These are phyloP conservation scores for Prunella strophiata DNA, from an alignment of 2,797 vertebrate genomes.

Conservation along the genomic window DNA sequence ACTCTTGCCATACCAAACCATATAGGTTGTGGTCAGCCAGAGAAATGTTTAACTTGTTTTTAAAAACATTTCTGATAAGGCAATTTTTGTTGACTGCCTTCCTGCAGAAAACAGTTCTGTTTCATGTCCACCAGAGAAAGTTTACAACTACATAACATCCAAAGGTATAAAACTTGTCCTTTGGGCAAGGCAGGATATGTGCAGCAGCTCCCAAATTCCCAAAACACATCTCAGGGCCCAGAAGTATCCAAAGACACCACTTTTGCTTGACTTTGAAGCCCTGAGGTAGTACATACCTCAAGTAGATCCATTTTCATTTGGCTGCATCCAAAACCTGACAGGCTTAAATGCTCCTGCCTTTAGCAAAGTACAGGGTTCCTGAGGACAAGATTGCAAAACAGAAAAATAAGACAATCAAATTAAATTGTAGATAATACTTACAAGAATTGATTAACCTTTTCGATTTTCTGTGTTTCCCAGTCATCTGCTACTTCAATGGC, in stretches of 20 bases:
- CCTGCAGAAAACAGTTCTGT: not conserved
- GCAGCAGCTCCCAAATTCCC: not conserved
- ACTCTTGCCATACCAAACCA: not conserved
- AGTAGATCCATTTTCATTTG: not conserved
- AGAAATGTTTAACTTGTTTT: not conserved
- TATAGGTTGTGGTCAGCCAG: not conserved
- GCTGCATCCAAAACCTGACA: not conserved
- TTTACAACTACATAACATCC: not conserved
- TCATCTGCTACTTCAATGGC: not conserved
- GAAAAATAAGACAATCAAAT: not conserved
- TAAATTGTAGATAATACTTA: not conserved
- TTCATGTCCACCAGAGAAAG: not conserved
- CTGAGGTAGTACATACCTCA: not conserved
- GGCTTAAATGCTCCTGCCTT: not conserved
- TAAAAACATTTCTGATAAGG: not conserved
- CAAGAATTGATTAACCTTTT: not conserved
- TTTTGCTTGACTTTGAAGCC: not conserved
- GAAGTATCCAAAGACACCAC: not conserved
- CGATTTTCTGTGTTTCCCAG: not conserved
- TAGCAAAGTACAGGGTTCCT: not conserved
- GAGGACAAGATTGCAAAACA: not conserved
- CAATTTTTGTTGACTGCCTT: not conserved
- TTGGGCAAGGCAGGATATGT: not conserved
- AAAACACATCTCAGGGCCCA: not conserved
- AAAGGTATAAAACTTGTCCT: not conserved